Evolutionary conservation across 1,140 invertebrate species (phyloP).

Genomic region (Orius laevigatus): DNA sequence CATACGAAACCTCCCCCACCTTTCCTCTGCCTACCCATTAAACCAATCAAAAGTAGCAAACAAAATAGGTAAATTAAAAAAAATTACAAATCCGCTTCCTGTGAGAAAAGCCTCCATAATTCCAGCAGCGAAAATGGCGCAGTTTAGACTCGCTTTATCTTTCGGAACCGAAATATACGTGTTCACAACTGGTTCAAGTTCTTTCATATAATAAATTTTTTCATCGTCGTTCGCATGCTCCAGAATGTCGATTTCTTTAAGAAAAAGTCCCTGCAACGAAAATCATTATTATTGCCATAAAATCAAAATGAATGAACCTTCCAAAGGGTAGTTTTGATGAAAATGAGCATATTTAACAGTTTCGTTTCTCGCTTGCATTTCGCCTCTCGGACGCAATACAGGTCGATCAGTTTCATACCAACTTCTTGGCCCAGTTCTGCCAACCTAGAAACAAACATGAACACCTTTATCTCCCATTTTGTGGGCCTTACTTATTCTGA

Average conservation of each 20-base stretch:
- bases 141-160: conserved; percentile 93
- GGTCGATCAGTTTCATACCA: conserved; percentile 79
- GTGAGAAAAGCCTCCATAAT: conserved; percentile 93
- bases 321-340: conserved; percentile 94
- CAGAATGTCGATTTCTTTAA: conserved; percentile 94
- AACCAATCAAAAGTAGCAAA: not conserved
- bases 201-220: conserved; percentile 94
- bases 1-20: not conserved
- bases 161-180: conserved; percentile 95
- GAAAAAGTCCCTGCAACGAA: conserved; percentile 67
- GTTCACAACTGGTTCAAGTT: conserved; percentile 94
- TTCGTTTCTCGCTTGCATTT: conserved; percentile 92
- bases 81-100: conserved; percentile 88
- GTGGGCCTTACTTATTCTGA: conserved; percentile 68
- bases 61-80: not conserved
- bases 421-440: conserved; percentile 90
- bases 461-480: not conserved
- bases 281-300: conserved; percentile 4
- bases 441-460: conserved; percentile 41
- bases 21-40: not conserved
- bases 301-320: conserved; percentile 43
- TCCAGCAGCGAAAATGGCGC: conserved; percentile 95
- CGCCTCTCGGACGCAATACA: conserved; percentile 84
- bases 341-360: conserved; percentile 83
- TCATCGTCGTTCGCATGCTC: conserved; percentile 98